These are phyloP conservation scores for Drosophila mimetica DNA, from an alignment of 2,888 invertebrate species.

Conservation along the genomic window DNA sequence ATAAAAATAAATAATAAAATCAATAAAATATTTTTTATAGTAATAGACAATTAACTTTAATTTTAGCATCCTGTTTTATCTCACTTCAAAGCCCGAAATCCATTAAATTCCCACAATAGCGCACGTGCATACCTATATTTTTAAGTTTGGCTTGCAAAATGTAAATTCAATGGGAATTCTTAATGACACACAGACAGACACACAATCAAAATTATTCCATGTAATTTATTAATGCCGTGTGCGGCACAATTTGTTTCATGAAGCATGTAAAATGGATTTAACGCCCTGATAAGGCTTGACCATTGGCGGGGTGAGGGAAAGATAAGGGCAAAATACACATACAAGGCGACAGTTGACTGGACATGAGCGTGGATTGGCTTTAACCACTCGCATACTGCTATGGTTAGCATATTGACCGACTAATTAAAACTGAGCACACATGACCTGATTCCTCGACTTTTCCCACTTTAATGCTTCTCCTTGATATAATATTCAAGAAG, in stretches of 20 bases:
- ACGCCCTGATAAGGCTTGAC: constrained; percentile 46
- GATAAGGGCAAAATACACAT: neutral
- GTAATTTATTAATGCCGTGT: constrained; percentile 73
- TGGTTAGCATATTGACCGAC: constrained; percentile 63
- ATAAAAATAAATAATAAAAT: too few species aligned
- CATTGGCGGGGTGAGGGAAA: constrained; percentile 2
- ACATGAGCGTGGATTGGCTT: constrained; percentile 38
- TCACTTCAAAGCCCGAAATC: constrained; percentile 1
- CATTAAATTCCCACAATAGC: constrained; percentile 10
- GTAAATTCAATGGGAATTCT: constrained; percentile 63
- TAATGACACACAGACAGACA: constrained; percentile 7
- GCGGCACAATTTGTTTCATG: constrained; percentile 63
- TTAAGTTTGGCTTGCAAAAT: constrained; percentile 35
- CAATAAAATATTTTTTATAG: too few species aligned
- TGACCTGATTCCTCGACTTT: constrained; percentile 1
- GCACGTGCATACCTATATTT: constrained; percentile 19
- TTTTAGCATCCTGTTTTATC: constrained; percentile 50
- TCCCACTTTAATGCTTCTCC: neutral
- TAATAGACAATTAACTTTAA: constrained; percentile 54
- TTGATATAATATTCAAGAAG: constrained; percentile 10
- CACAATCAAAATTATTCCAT: constrained; percentile 48
- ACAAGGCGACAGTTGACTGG: neutral
- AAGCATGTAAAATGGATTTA: constrained; percentile 66
- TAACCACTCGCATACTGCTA: constrained; percentile 1
- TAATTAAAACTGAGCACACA: constrained; percentile 63